Conservation (phyloP, 2,888 invertebrate species). For the Neoscelio sp. region DNA sequence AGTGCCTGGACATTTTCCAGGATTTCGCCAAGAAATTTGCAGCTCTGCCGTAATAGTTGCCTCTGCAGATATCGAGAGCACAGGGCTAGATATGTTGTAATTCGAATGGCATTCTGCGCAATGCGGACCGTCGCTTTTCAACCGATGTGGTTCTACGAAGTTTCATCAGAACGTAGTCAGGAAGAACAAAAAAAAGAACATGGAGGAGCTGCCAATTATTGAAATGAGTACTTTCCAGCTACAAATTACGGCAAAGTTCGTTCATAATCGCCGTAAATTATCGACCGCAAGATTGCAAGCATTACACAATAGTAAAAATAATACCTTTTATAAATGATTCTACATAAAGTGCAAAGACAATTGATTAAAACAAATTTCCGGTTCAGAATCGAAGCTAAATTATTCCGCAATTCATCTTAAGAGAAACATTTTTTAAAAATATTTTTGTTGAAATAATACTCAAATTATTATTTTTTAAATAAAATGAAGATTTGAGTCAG, state of each 20-base stretch:
- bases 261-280: conserved; percentile 8
- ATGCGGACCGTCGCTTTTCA: conserved; percentile 40
- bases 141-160: conserved; percentile 16
- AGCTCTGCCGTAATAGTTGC: conserved; percentile 25
- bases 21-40: conserved; percentile 35
- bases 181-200: conserved; percentile 6
- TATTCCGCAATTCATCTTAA: too few species aligned
- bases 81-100: conserved; percentile 30
- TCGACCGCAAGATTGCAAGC: conserved; percentile 3
- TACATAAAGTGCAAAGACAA: too few species aligned
- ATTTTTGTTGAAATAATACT: too few species aligned
- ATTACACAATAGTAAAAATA: not conserved
- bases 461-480: too few species aligned
- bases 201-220: conserved; percentile 21
- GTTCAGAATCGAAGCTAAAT: too few species aligned
- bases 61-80: conserved; percentile 11
- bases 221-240: conserved; percentile 18
- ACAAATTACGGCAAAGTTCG: conserved; percentile 30
- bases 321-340: not conserved
- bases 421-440: too few species aligned
- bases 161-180: conserved; percentile 4
- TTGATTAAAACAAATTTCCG: too few species aligned
- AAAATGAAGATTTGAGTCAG: too few species aligned
- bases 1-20: conserved; percentile 31
- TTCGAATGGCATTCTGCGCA: conserved; percentile 44